A percentile compares a stretch with the other conserved stretches of the same genome.
Evolutionary conservation across 2,113 vertebrate species (phyloP).

Genomic region (Antigone vipio): DNA sequence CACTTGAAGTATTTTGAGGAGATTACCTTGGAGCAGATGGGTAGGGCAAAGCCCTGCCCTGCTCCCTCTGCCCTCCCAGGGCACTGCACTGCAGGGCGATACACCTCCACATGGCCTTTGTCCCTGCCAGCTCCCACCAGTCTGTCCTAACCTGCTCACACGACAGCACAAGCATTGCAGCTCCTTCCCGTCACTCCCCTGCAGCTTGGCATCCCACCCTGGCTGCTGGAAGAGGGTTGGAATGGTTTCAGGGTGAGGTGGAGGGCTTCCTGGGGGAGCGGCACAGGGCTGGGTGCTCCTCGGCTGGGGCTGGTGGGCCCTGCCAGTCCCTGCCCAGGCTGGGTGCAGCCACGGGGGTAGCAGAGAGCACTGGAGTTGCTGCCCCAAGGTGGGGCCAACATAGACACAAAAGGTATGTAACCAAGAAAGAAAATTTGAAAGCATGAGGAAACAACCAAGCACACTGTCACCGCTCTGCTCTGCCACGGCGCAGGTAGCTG

Average conservation of each 20-base stretch:
- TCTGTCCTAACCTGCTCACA: fast-evolving
- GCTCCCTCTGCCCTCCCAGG: background rate
- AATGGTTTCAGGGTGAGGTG: background rate
- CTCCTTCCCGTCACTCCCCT: background rate
- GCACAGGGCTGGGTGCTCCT: fast-evolving
- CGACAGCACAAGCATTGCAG: background rate
- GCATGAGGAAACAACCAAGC: background rate
- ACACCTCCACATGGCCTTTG: background rate
- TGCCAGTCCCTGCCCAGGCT: background rate
- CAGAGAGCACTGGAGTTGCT: background rate
- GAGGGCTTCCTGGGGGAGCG: background rate
- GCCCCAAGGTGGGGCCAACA: background rate
- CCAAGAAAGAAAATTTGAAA: background rate
- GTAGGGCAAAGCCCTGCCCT: background rate
- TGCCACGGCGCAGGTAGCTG: fast-evolving
- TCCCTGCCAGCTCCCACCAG: background rate
- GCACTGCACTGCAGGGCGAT: fast-evolving
- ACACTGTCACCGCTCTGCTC: background rate
- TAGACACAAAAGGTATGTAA: background rate
- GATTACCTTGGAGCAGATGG: background rate
- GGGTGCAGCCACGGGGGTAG: background rate
- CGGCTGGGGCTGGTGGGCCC: background rate
- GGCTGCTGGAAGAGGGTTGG: background rate
- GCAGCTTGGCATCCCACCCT: background rate
- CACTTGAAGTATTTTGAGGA: fast-evolving